Evolutionary conservation across 2,797 vertebrate genomes (phyloP), one percentile per base, ranked within the genome.

Genomic region (Pterois miles): DNA sequence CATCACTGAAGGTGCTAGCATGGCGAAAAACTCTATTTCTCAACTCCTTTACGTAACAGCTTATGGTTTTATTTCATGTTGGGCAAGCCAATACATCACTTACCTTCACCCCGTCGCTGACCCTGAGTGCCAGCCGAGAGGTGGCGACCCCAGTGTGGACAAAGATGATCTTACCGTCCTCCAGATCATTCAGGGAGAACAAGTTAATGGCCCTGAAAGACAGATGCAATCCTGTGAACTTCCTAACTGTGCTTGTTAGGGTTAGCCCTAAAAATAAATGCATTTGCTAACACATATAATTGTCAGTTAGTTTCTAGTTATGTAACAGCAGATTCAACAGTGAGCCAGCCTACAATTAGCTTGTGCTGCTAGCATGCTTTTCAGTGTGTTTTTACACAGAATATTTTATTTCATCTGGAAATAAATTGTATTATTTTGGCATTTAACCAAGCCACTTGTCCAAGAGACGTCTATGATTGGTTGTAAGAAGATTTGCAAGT

Each of bases 71-170:
- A 52, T 20, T 34, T n/a, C 2, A 10, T 65, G n/a, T 75, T 54
- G 23, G 46, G 16, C 7, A 71, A 65, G 18, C 0, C 29, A 14
- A 6, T 33, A 31, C 7, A 52, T 62, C 14, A 71, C 83, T 81
- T 67, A 93, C 93, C 83, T 96, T 97, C 65, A 96, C 94, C 36
- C 96, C 96, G 22, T 99, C 97, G 0, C 92, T 97, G 20, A 96
- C 97, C 88, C 96, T 95, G 48, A 99, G 84, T 25, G 96, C 95
- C 88, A 98, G 92, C 65, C 96, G 93, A 53, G 96, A 94, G 60
- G 96, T 96, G 70, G 78, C 88, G 63, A 93, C 71, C 0, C 96
- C 96, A 22, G 84, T 94, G 89, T 98, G 97, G 38, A 97, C 94
- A 77, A 96, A 98, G 86, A 86, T 95, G 85, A 99, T 81, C 71